A percentile compares a stretch with the other conserved stretches of the same genome.
Evolutionary conservation across 2,797 vertebrate genomes (phyloP).

Genomic region (Coregonus suidteri): DNA sequence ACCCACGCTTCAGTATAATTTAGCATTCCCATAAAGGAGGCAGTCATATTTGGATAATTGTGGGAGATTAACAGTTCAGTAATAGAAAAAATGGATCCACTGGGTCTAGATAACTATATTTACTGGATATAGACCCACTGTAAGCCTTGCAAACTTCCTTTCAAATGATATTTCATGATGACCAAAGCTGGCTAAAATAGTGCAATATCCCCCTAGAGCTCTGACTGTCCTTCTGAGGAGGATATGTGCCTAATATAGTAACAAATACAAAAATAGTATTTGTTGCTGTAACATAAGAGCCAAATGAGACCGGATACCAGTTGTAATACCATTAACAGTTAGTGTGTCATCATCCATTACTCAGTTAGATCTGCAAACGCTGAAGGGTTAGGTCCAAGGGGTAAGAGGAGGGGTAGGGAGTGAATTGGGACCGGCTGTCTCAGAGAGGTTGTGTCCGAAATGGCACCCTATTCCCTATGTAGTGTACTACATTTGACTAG

Average conservation of each 20-base stretch:
- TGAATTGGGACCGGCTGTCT: background rate
- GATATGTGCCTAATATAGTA: background rate
- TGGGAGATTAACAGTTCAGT: background rate
- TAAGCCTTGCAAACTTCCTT: too few species aligned
- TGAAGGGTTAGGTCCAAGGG: background rate
- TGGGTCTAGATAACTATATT: background rate
- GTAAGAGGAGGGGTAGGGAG: background rate
- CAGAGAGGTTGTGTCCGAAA: background rate
- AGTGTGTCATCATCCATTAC: constrained; percentile 5
- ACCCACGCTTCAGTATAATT: constrained; percentile 12
- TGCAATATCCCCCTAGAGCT: background rate
- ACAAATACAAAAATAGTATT: background rate
- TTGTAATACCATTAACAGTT: background rate
- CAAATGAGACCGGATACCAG: background rate
- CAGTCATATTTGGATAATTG: background rate
- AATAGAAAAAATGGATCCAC: background rate
- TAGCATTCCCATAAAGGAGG: background rate
- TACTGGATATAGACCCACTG: background rate
- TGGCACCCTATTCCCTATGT: background rate
- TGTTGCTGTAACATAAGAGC: background rate
- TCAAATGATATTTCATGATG: too few species aligned
- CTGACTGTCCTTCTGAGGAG: background rate
- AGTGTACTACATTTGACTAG: background rate
- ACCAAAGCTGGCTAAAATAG: background rate
- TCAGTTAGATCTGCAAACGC: background rate